Evolutionary conservation across 2,797 vertebrate species (phyloP), one percentile per base, ranked within the genome.

Genomic region (Australoheros facetus): DNA sequence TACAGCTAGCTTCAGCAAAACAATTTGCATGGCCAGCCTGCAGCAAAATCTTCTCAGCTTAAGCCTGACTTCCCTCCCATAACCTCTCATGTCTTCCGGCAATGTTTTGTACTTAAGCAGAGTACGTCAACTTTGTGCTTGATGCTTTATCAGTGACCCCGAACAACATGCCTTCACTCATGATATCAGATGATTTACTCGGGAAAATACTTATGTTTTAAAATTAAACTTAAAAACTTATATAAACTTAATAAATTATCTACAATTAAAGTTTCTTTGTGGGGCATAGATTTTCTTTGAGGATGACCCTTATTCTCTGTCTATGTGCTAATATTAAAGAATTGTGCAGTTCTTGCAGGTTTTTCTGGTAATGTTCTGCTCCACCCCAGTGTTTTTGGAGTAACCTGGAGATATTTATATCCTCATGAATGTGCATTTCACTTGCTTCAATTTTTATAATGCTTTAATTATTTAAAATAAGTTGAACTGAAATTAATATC

Each of bases 21-120:
- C 58, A 71, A 62, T 77, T 80, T 71, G 71, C 55, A 17, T 57
- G 56, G 58, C 37, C 32, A 78, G 42, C 28, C 4, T 88, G 64
- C 37, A 48, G 71, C 53, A 39, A 87, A 89, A 85, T 88, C 82
- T 75, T 60, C 55, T 53, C 57, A 76, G 79, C 83, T 84, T 85
- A 90, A 79, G 55, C 3, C 19, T 87, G 85, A 86, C 83, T 83
- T 85, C 73, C 57, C 37, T 77, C 54, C 23, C 3, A 51, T 81
- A 88, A 87, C 37, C 73, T 62, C 45, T 73, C 59, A 57, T 75
- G 77, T 73, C 71, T 87, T 82, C 37, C 53, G 13, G 42, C 57
- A 75, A 66, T 39, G 58, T 79, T 76, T 78, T 86, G 71, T 72
- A 53, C 75, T 78, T 39, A 75, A 39, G 34, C 16, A 39, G 5